Percentiles rank a stretch among this genome's conserved stretches.
These are phyloP conservation scores for Hypocryptadius cinnamomeus DNA, from an alignment of 2,113 vertebrate genomes.

Conservation along the genomic window DNA sequence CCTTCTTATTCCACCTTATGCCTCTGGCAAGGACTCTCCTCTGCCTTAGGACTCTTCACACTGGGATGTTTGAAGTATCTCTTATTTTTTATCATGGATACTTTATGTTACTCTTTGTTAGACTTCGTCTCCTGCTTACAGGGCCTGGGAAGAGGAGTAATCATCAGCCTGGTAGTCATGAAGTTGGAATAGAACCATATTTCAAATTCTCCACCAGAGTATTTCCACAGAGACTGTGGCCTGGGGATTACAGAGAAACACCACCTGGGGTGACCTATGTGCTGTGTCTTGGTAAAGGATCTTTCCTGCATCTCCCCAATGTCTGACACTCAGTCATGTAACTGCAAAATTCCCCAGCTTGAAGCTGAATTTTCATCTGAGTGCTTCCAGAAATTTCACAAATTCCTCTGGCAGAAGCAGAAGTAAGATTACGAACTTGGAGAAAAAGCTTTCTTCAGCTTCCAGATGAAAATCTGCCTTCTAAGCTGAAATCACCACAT, in stretches of 20 bases:
- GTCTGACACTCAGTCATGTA: background rate
- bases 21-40: background rate
- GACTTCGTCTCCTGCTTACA: background rate
- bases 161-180: background rate
- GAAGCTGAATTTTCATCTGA: background rate
- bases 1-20: background rate
- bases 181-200: background rate
- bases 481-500: background rate
- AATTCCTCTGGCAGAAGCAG: background rate
- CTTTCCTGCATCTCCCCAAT: background rate
- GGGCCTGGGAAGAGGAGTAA: background rate
- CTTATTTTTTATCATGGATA: background rate
- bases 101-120: background rate
- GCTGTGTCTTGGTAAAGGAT: background rate
- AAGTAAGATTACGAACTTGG: background rate
- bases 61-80: background rate
- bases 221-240: background rate
- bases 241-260: background rate
- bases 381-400: background rate
- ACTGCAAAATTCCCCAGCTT: background rate
- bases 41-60: background rate
- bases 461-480: background rate
- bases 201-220: background rate
- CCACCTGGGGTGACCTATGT: background rate
- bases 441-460: background rate